phyloP scores from a whole-genome alignment of 2,113 vertebrate species.

The Rhynchomys soricoides region DNA sequence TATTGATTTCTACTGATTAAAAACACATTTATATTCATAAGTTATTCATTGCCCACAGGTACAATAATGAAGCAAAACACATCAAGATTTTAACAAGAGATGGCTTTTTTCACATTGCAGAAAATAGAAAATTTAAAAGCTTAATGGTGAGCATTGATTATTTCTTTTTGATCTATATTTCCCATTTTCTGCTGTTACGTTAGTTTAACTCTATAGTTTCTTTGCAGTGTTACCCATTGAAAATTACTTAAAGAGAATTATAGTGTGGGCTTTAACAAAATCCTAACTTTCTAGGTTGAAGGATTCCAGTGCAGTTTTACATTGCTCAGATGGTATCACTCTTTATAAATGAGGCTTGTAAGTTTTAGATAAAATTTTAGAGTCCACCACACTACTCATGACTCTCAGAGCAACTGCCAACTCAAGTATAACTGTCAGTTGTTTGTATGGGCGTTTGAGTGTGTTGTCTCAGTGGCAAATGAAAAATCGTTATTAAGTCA shows the following conservation, averaged over 20 bases:
- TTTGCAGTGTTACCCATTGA: constrained; percentile 66
- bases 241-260: constrained; percentile 24
- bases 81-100: constrained; percentile 99
- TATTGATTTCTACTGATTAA: constrained; percentile 95
- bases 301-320: neutral
- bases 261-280: constrained; percentile 15
- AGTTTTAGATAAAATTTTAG: constrained; percentile 38
- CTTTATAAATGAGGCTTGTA: neutral
- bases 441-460: neutral
- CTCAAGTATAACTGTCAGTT: neutral
- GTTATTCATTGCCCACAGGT: constrained; percentile 96
- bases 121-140: constrained; percentile 98
- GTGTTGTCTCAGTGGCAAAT: neutral
- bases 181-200: constrained; percentile 27
- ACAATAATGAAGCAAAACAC: constrained; percentile 99
- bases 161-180: constrained; percentile 69
- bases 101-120: constrained; percentile 96
- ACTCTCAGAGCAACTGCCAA: neutral
- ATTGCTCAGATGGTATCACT: neutral
- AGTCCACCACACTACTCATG: neutral
- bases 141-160: constrained; percentile 93
- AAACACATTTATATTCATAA: constrained; percentile 95
- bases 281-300: neutral
- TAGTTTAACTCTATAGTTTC: constrained; percentile 62
- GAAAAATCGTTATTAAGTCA: neutral